Evolutionary conservation across 2,888 invertebrate species (phyloP), one percentile per base, ranked within the genome.

Genomic region (Tinea pellionella): DNA sequence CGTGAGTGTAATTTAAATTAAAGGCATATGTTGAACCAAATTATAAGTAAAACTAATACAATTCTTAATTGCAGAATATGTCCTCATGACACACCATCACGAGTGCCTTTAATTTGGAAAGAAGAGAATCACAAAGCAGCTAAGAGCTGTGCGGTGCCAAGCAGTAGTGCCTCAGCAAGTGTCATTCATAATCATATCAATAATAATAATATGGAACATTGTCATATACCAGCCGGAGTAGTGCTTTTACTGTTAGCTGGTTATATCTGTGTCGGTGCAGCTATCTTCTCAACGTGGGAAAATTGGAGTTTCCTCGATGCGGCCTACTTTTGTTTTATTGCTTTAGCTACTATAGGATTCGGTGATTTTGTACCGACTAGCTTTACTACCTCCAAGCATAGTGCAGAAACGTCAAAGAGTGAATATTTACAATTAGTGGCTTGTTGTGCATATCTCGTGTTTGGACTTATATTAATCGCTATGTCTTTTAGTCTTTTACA

Each of bases 401-500:
- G 66, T 30, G 70, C 81, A 11, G 86, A 86, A 37, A 81, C 68
- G 60, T 76, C 85, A 0, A 85, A 69, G 71, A 86, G 80, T 68
- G 90, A 91, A 67, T 92, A 92, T 67, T 80, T 93, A 59, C 94
- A 94, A 72, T 88, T 94, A 73, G 90, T 94, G 63, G 93, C 93
- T 56, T 94, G 94, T 71, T 94, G 94, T 78, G 89, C 92, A 11
- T 95, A 95, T 74, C 82, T 95, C 64, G 89, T 95, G 63, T 87
- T 94, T 63, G 95, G 95, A 29, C 88, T 95, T 12, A 92, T 94
- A 62, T 85, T 95, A 61, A 92, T 95, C 68, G 94, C 95, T 9
- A 95, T 94, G 93, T 93, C 94, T 61, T 94, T 95, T 70, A 94
- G 93, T 76, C 88, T 95, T 62, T 89, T 95, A 61, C 95, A 95